These are phyloP conservation scores for Quadroppia sp. DNA, from an alignment of 2,888 invertebrate species.

Conservation along the genomic window DNA sequence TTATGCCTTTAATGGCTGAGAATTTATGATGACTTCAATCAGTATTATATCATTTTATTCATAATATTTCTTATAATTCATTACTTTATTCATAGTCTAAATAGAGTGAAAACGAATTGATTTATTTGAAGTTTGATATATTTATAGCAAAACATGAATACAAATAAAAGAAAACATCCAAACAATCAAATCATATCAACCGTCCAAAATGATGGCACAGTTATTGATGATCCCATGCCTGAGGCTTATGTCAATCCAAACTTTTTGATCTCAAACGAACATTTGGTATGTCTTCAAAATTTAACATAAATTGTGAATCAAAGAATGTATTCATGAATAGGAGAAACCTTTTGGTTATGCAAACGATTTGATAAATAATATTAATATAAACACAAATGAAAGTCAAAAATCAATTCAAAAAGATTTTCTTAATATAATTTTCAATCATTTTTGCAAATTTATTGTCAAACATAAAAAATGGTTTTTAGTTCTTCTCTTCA, in stretches of 20 bases:
- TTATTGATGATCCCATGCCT: background rate
- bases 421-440: background rate
- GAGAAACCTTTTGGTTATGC: background rate
- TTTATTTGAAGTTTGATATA: too few species aligned
- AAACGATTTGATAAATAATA: background rate
- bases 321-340: background rate
- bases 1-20: too few species aligned
- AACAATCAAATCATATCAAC: background rate
- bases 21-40: too few species aligned
- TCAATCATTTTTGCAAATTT: background rate
- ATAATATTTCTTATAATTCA: too few species aligned
- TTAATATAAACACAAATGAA: background rate
- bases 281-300: background rate
- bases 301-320: background rate
- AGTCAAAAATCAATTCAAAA: background rate
- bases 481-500: background rate
- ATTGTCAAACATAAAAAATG: background rate
- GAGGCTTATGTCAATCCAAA: constrained; percentile 12
- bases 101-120: too few species aligned
- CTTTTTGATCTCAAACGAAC: background rate
- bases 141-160: too few species aligned
- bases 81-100: too few species aligned
- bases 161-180: background rate
- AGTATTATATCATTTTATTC: too few species aligned
- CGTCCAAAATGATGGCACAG: background rate